Conservation (phyloP, 2,888 invertebrate species). For the Steinernema hermaphroditum region DNA sequence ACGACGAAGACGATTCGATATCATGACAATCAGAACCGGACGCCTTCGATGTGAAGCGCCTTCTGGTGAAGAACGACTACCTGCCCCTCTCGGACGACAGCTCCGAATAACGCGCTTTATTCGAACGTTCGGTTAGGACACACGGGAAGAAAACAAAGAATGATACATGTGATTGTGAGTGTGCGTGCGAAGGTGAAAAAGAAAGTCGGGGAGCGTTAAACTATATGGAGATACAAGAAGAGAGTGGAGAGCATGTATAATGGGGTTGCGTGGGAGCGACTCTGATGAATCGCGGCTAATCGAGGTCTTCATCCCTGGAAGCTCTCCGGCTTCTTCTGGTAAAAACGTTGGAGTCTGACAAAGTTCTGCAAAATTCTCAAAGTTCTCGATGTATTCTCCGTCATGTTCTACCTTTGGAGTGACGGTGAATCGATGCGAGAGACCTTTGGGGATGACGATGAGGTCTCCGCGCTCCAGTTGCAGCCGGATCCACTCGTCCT, state of each 20-base stretch:
- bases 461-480: constrained; percentile 60
- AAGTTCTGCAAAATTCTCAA: constrained; percentile 49
- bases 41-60: constrained; percentile 23
- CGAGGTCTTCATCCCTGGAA: constrained; percentile 35
- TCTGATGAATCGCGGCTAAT: background rate
- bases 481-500: constrained; percentile 60
- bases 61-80: constrained; percentile 11
- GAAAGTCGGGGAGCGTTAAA: too few relatives aligned
- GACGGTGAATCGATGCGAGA: constrained; percentile 56
- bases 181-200: too few relatives aligned
- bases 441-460: constrained; percentile 59
- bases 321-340: constrained; percentile 38
- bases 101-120: constrained; percentile 26
- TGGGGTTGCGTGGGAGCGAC: background rate
- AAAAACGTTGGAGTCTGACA: constrained; percentile 61
- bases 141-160: background rate
- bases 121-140: constrained; percentile 22
- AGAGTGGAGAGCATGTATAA: background rate
- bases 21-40: constrained; percentile 12
- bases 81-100: constrained; percentile 18
- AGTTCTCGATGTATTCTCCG: constrained; percentile 25
- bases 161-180: background rate
- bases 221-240: background rate
- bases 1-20: background rate
- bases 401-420: constrained; percentile 53